These are phyloP conservation scores for Palloptera scutellata DNA, from an alignment of 2,888 invertebrate species.

Conservation along the genomic window DNA sequence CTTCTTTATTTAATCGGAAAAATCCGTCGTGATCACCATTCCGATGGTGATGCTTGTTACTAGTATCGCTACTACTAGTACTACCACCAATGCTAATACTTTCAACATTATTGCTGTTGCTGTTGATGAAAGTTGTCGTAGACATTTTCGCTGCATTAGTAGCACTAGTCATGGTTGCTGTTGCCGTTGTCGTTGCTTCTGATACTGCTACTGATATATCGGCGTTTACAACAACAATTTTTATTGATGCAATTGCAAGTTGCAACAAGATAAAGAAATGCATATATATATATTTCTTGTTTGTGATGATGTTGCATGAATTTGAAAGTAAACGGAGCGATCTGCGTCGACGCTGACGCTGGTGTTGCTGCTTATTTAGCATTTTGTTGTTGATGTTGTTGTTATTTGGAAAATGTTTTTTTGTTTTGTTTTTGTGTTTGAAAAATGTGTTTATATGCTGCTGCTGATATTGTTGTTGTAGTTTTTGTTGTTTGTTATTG, in stretches of 20 bases:
- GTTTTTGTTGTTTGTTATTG: too few species aligned
- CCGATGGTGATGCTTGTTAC: slow-evolving; percentile 10
- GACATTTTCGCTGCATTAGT: slow-evolving; percentile 33
- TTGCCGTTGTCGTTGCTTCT: slow-evolving; percentile 37
- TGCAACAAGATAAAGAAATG: neutral
- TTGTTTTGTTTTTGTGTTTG: slow-evolving; percentile 5
- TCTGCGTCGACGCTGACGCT: slow-evolving; percentile 26
- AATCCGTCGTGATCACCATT: slow-evolving; percentile 46
- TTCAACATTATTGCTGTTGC: slow-evolving; percentile 25
- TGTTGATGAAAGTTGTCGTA: slow-evolving; percentile 48
- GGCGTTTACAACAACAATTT: slow-evolving; percentile 22
- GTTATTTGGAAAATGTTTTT: neutral
- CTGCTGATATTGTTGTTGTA: neutral
- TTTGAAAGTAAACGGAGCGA: slow-evolving; percentile 33
- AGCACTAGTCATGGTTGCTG: slow-evolving; percentile 33
- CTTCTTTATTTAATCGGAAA: slow-evolving; percentile 60
- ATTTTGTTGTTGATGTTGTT: slow-evolving; percentile 19
- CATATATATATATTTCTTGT: neutral
- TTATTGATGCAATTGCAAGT: slow-evolving; percentile 32
- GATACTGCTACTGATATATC: slow-evolving; percentile 39
- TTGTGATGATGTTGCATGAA: slow-evolving; percentile 29
- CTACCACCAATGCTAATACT: slow-evolving; percentile 31
- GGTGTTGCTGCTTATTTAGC: slow-evolving; percentile 19
- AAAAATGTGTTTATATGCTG: neutral
- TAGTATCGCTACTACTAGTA: slow-evolving; percentile 5